These are phyloP conservation scores for Nymphalis c-album DNA, from an alignment of 2,888 invertebrate genomes.

Conservation along the genomic window DNA sequence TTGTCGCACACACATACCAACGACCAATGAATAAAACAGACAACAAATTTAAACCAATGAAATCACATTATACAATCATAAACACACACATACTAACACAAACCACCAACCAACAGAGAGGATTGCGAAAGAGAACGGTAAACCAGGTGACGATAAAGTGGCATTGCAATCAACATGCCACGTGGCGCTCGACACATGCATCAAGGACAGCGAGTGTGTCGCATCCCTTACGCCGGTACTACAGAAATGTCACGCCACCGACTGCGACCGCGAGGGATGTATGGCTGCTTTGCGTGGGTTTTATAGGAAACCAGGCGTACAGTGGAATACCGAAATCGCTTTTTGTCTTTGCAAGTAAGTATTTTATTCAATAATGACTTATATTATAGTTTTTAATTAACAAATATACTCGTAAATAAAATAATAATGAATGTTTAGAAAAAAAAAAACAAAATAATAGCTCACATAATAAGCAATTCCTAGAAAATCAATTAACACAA, in stretches of 20 bases:
- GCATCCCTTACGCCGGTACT: conserved; percentile 91
- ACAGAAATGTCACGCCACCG: conserved; percentile 86
- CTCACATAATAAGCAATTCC: no score
- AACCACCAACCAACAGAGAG: conserved; percentile 72
- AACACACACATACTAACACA: conserved; percentile 51
- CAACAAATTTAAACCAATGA: background rate
- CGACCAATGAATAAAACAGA: background rate
- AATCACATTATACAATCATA: conserved; percentile 1
- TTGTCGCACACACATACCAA: background rate
- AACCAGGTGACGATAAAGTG: conserved; percentile 79
- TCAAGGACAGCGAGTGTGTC: conserved; percentile 90
- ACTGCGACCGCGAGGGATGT: conserved; percentile 92
- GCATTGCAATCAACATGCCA: conserved; percentile 93
- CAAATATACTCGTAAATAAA: no score
- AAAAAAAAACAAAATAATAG: no score
- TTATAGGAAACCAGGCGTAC: conserved; percentile 89
- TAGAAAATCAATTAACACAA: no score
- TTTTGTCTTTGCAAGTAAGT: conserved; percentile 96
- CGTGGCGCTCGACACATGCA: conserved; percentile 90
- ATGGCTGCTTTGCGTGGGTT: conserved; percentile 93
- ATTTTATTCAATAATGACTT: no score
- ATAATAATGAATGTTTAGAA: no score
- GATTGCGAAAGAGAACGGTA: conserved; percentile 80
- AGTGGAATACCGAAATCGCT: conserved; percentile 93
- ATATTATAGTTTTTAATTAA: no score